A percentile compares a stretch with the other conserved stretches of the same genome.
These are phyloP conservation scores for Dromius quadrimaculatus DNA, from an alignment of 2,888 invertebrate species.

Conservation along the genomic window DNA sequence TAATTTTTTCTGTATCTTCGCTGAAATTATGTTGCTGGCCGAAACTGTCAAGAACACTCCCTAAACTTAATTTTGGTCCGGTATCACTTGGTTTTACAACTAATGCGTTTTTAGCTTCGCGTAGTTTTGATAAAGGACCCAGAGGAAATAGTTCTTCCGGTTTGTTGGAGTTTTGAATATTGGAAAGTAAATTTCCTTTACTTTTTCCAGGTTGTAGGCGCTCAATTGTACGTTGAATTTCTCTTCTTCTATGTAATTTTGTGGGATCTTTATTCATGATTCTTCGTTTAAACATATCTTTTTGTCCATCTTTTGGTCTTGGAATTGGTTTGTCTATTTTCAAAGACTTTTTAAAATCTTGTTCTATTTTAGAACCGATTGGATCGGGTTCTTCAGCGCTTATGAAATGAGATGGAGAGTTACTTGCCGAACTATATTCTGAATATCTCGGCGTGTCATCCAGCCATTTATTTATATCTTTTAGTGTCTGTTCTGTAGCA, in stretches of 20 bases:
- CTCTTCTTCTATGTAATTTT: constrained; percentile 70
- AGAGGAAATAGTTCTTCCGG: constrained; percentile 72
- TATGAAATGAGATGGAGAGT: constrained; percentile 79
- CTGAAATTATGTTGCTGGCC: constrained; percentile 78
- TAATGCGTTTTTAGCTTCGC: constrained; percentile 71
- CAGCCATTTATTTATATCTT: constrained; percentile 91
- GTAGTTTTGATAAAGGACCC: constrained; percentile 70
- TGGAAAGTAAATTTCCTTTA: constrained; percentile 86
- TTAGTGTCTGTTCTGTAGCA: constrained; percentile 81
- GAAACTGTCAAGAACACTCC: constrained; percentile 83
- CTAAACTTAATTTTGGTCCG: constrained; percentile 86
- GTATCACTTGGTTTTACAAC: constrained; percentile 75
- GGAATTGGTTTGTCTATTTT: constrained; percentile 55
- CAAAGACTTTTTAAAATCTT: constrained; percentile 56
- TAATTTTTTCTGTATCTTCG: constrained; percentile 67
- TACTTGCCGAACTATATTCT: constrained; percentile 82
- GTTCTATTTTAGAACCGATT: constrained; percentile 66
- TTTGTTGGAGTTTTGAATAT: constrained; percentile 72
- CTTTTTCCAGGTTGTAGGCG: constrained; percentile 88
- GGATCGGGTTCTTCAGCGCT: constrained; percentile 73
- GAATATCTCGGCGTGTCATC: constrained; percentile 85
- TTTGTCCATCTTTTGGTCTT: constrained; percentile 53
- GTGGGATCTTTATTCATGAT: constrained; percentile 59
- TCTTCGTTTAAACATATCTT: constrained; percentile 52
- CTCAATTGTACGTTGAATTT: constrained; percentile 86